Evolutionary conservation across 2,888 invertebrate species (phyloP), one percentile per base, ranked within the genome.

Genomic region (Troides helena): DNA sequence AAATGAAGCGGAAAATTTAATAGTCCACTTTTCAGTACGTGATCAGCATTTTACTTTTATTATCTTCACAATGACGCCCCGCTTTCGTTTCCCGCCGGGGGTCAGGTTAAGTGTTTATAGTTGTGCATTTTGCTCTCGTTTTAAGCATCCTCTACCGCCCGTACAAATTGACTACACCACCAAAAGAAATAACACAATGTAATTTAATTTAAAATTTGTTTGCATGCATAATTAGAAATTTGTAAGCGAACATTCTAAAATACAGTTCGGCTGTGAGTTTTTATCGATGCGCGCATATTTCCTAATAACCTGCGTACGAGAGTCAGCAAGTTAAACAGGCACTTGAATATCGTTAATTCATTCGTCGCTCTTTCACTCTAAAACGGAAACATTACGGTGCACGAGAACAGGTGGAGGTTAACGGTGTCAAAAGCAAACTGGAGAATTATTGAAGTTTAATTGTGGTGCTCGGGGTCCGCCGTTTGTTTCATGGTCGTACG

Each of bases 1-100:
- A 89, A 89, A 87, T 86, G 83, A 87, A 89, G 84, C 86, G 87
- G 87, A 88, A 87, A 89, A 90, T 88, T 87, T 88, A 89, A 90
- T 90, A 88, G 85, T 85, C 82, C 79, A 81, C 77, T 79, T 77
- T 84, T 84, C 78, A 80, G 84, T 87, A 90, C 92, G 90, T 91
- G 90, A 88, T 87, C 87, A 73, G 81, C 86, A 85, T 87, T 82
- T 80, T 85, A 81, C 79, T 86, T 85, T 87, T 88, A 84, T 85
- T 86, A 80, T 76, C 79, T 72, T 72, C 79, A 79, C 77, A 67
- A 68, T 71, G 80, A 79, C 85, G 86, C 78, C 85, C 87, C 82
- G 90, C 88, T 91, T 90, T 89, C 88, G 78, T 84, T 83, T 81
- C 82, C 81, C 80, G 80, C 80, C 82, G 78, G 79, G 80, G 67